These are phyloP conservation scores for Halyomorpha halys DNA, from an alignment of 1,140 invertebrate genomes.

Conservation along the genomic window DNA sequence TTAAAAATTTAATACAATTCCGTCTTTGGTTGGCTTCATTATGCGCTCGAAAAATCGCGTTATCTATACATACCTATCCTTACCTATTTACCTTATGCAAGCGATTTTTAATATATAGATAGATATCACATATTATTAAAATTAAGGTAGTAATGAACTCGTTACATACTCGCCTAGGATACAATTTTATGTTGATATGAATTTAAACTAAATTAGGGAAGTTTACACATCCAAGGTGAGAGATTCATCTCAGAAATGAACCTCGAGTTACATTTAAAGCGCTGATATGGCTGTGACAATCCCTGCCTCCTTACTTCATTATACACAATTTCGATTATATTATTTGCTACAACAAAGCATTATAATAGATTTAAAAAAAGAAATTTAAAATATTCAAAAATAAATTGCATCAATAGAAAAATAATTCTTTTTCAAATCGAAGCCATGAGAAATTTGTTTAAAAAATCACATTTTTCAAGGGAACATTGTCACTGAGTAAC, in stretches of 20 bases:
- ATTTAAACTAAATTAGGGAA: conserved; percentile 9
- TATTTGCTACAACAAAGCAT: neutral
- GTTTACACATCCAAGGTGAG: conserved; percentile 1
- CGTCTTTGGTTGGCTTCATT: conserved; percentile 15
- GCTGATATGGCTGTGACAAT: conserved; percentile 16
- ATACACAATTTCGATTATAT: no score
- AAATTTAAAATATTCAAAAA: neutral
- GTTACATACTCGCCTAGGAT: conserved; percentile 5
- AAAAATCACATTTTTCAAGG: conserved; percentile 9
- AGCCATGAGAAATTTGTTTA: conserved; percentile 10
- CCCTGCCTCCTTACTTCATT: neutral
- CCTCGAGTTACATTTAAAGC: conserved; percentile 6
- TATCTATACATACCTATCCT: conserved; percentile 17
- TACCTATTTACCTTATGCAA: conserved; percentile 17
- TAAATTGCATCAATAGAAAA: conserved; percentile 8
- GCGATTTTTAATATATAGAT: conserved; percentile 17
- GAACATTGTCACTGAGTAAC: conserved; percentile 6
- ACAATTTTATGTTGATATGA: conserved; percentile 18
- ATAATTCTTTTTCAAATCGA: conserved; percentile 13
- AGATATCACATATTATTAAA: conserved; percentile 23
- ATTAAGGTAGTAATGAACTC: conserved; percentile 8
- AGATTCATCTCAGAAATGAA: neutral
- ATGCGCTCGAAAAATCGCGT: neutral
- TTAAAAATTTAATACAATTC: conserved; percentile 11
- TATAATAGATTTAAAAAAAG: neutral